These are phyloP conservation scores for Sterrhoptilus dennistouni DNA, from an alignment of 2,113 vertebrate species.

Conservation along the genomic window DNA sequence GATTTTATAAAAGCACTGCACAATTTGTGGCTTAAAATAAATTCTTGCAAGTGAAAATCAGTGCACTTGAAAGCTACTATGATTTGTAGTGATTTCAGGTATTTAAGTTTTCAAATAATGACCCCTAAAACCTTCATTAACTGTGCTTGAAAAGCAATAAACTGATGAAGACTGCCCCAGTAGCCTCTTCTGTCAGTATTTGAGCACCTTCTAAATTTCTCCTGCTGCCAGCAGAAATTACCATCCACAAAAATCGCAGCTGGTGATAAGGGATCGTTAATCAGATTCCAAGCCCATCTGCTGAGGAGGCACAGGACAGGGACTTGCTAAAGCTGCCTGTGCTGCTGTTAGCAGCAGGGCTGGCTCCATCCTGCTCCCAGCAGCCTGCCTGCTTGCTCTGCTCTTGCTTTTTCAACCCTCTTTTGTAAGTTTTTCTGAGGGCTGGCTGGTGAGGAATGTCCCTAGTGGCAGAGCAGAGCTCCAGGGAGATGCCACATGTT, in stretches of 20 bases:
- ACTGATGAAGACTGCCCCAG: neutral
- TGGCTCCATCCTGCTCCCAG: neutral
- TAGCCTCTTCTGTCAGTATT: constrained; percentile 3
- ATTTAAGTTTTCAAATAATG: constrained; percentile 49
- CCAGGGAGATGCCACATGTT: rapidly evolving
- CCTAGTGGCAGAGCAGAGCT: neutral
- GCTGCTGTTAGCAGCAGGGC: neutral
- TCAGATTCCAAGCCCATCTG: neutral
- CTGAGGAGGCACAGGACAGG: neutral
- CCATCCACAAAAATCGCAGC: neutral
- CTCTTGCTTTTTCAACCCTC: neutral
- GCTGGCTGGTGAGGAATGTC: rapidly evolving
- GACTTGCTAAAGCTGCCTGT: neutral
- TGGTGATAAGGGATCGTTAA: neutral
- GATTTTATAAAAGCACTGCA: neutral
- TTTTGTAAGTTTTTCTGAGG: neutral
- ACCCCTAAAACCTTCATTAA: neutral
- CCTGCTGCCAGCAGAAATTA: constrained; percentile 11
- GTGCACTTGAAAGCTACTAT: constrained; percentile 6
- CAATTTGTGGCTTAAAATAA: constrained; percentile 43
- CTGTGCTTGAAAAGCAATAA: neutral
- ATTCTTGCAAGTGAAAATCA: constrained; percentile 26
- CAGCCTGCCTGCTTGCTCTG: neutral
- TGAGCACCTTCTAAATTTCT: constrained; percentile 19
- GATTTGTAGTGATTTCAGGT: constrained; percentile 37